Evolutionary conservation across 2,888 invertebrate species (phyloP).

Genomic region (Tolmerus cingulatus): DNA sequence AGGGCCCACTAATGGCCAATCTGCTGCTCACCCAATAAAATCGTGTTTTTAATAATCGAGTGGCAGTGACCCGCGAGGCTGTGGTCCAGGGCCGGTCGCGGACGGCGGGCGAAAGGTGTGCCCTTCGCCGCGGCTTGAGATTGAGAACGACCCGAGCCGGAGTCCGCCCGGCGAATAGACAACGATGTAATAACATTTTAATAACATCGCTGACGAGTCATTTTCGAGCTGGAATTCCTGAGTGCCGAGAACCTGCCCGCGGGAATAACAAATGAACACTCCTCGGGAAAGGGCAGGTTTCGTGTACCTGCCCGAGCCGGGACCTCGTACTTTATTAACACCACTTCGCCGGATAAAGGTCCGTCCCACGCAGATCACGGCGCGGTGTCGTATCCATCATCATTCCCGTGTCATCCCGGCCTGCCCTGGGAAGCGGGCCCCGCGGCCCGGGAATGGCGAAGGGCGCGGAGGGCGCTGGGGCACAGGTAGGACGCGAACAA

Average conservation of each 20-base stretch:
- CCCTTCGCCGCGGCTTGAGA: not conserved
- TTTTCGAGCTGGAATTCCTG: not conserved
- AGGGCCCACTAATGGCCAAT: not conserved
- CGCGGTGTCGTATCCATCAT: slow-evolving; percentile 7
- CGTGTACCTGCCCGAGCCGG: not conserved
- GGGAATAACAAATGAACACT: not conserved
- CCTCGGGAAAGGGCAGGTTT: not conserved
- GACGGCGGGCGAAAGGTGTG: not conserved
- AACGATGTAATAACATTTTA: slow-evolving; percentile 27
- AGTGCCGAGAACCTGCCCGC: not conserved
- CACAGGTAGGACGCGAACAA: slow-evolving; percentile 4
- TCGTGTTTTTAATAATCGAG: slow-evolving; percentile 9
- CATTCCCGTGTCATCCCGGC: not conserved
- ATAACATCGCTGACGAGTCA: slow-evolving; percentile 23
- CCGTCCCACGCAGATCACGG: slow-evolving; percentile 21
- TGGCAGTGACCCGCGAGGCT: not conserved
- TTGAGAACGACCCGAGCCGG: not conserved
- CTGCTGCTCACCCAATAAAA: slow-evolving; percentile 21
- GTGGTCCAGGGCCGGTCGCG: not conserved
- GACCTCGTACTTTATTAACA: not conserved
- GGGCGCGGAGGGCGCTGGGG: not conserved
- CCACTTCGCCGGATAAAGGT: not conserved
- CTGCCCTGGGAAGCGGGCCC: not conserved
- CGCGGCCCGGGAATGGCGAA: no score
- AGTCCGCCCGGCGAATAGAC: not conserved